phyloP scores from a whole-genome alignment of 1,140 invertebrate species.

The Drosophila grimshawi region DNA sequence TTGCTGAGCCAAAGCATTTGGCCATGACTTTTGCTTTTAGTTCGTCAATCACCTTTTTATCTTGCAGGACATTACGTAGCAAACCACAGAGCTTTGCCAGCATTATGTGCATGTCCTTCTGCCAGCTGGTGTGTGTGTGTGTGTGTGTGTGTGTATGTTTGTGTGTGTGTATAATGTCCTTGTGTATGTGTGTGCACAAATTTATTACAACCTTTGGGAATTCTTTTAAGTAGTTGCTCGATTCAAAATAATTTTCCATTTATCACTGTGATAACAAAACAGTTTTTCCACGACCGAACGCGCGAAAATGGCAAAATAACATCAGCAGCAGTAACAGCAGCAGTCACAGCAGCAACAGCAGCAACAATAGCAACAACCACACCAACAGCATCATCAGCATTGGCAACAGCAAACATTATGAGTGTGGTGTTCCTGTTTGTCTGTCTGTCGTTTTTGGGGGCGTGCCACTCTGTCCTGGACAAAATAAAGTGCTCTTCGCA shows the following conservation, averaged over 20 bases:
- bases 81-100: slow-evolving; percentile 55
- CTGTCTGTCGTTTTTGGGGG: slow-evolving; percentile 24
- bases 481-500: slow-evolving; percentile 78
- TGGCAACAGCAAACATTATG: slow-evolving; percentile 56
- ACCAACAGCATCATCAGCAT: slow-evolving; percentile 44
- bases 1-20: slow-evolving; percentile 70
- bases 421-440: slow-evolving; percentile 37
- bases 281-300: slow-evolving; percentile 59
- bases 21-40: slow-evolving; percentile 80
- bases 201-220: slow-evolving; percentile 83
- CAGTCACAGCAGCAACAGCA: slow-evolving; percentile 6
- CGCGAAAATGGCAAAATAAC: slow-evolving; percentile 82
- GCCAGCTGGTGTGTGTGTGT: slow-evolving; percentile 8
- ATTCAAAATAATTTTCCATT: slow-evolving; percentile 84
- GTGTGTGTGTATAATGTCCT: slow-evolving; percentile 6
- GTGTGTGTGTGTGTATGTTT: slow-evolving; percentile 31
- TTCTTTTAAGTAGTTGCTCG: slow-evolving; percentile 83
- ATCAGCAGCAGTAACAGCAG: slow-evolving; percentile 45
- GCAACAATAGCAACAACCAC: slow-evolving; percentile 77
- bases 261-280: slow-evolving; percentile 83
- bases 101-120: slow-evolving; percentile 61
- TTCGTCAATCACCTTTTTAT: slow-evolving; percentile 82
- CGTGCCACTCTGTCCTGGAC: slow-evolving; percentile 59
- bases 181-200: slow-evolving; percentile 53
- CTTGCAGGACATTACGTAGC: slow-evolving; percentile 74